phyloP scores from a whole-genome alignment of 2,888 invertebrate species.

The Brachypterus glaber region DNA sequence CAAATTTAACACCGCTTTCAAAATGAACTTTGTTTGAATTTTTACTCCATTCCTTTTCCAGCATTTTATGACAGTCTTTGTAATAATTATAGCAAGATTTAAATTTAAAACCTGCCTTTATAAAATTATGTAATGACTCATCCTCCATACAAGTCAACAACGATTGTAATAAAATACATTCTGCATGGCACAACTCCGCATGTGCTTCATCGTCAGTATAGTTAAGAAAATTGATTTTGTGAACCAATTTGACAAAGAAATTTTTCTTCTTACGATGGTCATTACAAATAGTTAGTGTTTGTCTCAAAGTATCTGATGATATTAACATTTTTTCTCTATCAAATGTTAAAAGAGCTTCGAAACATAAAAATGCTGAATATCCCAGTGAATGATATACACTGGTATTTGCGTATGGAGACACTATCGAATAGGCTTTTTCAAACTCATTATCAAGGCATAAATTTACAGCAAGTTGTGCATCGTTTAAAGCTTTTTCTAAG shows the following conservation, averaged over 20 bases:
- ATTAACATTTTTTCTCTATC: constrained; percentile 68
- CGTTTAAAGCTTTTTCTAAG: no score
- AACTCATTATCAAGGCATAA: no score
- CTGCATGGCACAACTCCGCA: constrained; percentile 92
- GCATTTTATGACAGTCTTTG: constrained; percentile 83
- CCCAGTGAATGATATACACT: constrained; percentile 93
- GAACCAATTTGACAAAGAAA: constrained; percentile 70
- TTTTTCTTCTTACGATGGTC: constrained; percentile 58
- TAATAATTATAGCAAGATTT: constrained; percentile 83
- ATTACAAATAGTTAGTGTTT: constrained; percentile 70
- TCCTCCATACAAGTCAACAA: constrained; percentile 90
- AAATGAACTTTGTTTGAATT: constrained; percentile 60
- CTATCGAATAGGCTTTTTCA: no score
- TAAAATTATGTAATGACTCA: constrained; percentile 84
- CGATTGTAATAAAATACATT: constrained; percentile 78
- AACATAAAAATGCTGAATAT: constrained; percentile 75
- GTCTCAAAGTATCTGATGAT: constrained; percentile 67
- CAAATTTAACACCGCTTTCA: constrained; percentile 84
- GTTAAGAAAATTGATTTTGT: constrained; percentile 64
- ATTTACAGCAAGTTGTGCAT: no score
- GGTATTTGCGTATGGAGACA: no score
- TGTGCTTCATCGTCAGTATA: constrained; percentile 80
- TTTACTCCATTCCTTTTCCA: constrained; percentile 67
- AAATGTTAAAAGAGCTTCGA: constrained; percentile 89
- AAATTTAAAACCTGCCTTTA: constrained; percentile 88